Evolutionary conservation across 2,888 invertebrate species (phyloP).

Genomic region (Melanostoma scalare): DNA sequence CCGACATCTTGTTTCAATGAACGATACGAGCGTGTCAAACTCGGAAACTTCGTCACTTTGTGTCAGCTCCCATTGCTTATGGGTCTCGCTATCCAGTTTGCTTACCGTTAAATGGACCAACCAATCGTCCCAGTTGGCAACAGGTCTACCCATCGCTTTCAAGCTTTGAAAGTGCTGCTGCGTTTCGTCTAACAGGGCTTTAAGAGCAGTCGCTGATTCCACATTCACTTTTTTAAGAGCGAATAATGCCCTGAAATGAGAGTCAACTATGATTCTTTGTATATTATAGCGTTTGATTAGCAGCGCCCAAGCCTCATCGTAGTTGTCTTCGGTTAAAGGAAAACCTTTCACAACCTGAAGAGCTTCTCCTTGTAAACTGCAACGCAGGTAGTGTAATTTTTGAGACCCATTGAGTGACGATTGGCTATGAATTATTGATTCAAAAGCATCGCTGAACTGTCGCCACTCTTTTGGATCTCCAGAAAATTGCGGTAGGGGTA

Average conservation of each 20-base stretch:
- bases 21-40: conserved; percentile 16
- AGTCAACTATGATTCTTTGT: not conserved
- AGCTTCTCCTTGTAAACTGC: conserved; percentile 29
- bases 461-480: conserved; percentile 4
- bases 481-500: conserved; percentile 13
- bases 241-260: conserved; percentile 24
- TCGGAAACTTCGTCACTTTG: conserved; percentile 24
- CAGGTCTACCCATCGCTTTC: conserved; percentile 1
- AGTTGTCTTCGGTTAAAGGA: not conserved
- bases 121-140: conserved; percentile 43
- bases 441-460: conserved; percentile 21
- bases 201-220: conserved; percentile 25
- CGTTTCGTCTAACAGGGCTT: conserved; percentile 10
- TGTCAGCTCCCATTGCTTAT: not conserved
- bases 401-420: conserved; percentile 20
- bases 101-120: conserved; percentile 22
- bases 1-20: conserved; percentile 34
- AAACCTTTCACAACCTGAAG: conserved; percentile 34
- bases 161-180: conserved; percentile 22
- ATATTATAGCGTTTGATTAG: conserved; percentile 26
- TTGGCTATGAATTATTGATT: conserved; percentile 9
- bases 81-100: conserved; percentile 39
- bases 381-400: conserved; percentile 45
- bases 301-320: conserved; percentile 9
- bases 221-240: conserved; percentile 7